Percentiles rank a stretch among this genome's conserved stretches.
phyloP scores from a whole-genome alignment of 2,888 invertebrate species.

The Synanthedon myopaeformis region DNA sequence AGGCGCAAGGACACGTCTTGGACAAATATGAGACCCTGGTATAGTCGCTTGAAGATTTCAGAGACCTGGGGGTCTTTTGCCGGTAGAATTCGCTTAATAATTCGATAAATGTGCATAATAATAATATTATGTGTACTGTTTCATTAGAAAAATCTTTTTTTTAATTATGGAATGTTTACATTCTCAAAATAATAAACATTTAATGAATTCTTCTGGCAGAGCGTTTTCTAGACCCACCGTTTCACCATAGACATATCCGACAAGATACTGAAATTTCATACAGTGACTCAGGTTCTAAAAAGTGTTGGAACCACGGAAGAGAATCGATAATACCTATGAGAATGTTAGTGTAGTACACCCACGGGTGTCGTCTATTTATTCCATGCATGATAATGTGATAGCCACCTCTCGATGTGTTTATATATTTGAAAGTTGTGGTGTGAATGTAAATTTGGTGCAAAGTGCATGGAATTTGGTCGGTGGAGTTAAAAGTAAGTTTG shows the following conservation, averaged over 20 bases:
- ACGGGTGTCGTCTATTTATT: constrained; percentile 11
- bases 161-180: no score
- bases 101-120: not conserved
- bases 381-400: constrained; percentile 26
- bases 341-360: not conserved
- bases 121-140: no score
- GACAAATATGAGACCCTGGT: constrained; percentile 67
- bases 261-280: no score
- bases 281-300: no score
- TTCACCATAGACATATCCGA: no score
- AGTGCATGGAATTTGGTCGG: constrained; percentile 18
- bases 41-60: constrained; percentile 17
- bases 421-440: constrained; percentile 10
- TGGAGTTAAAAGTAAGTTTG: not conserved
- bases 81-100: constrained; percentile 4
- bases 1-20: constrained; percentile 47
- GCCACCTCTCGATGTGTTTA: constrained; percentile 12
- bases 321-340: not conserved
- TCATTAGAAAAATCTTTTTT: no score
- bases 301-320: no score
- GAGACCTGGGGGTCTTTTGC: constrained; percentile 6
- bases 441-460: constrained; percentile 19
- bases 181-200: no score
- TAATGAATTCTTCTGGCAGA: no score
- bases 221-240: no score